phyloP scores from a whole-genome alignment of 2,888 invertebrate genomes.

The Panzeria rudis region DNA sequence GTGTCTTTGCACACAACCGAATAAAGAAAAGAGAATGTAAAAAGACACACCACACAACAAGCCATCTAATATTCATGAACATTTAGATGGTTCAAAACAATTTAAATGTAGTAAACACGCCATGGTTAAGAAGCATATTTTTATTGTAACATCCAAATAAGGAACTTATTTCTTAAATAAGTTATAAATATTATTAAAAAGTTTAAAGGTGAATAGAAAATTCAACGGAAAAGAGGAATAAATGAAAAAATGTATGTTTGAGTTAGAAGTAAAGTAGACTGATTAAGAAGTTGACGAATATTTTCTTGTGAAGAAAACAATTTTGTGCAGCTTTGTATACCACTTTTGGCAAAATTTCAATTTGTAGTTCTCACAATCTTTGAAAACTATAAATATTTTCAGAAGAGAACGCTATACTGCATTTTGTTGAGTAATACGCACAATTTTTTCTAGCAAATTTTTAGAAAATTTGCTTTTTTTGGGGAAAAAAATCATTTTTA shows the following conservation, averaged over 20 bases:
- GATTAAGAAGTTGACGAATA: too few relatives aligned
- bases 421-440: too few relatives aligned
- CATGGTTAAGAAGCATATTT: slow-evolving; percentile 43
- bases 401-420: too few relatives aligned
- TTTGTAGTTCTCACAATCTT: too few relatives aligned
- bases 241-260: not conserved
- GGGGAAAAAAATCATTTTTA: too few relatives aligned
- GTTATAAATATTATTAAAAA: slow-evolving; percentile 42
- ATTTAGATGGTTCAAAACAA: slow-evolving; percentile 58
- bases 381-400: too few relatives aligned
- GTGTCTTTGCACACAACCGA: slow-evolving; percentile 52
- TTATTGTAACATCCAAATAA: slow-evolving; percentile 8
- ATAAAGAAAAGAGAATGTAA: not conserved
- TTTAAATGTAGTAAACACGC: slow-evolving; percentile 68
- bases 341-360: too few relatives aligned
- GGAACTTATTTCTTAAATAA: slow-evolving; percentile 43
- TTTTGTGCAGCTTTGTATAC: too few relatives aligned
- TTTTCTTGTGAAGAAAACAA: too few relatives aligned
- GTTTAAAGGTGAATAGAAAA: slow-evolving; percentile 43
- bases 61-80: slow-evolving; percentile 65
- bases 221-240: not conserved
- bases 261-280: too few relatives aligned
- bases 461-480: too few relatives aligned
- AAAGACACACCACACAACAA: slow-evolving; percentile 17
- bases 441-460: too few relatives aligned